Evolutionary conservation across 2,888 invertebrate species (phyloP), one percentile per base, ranked within the genome.

Genomic region (Cheilosia scutellata): DNA sequence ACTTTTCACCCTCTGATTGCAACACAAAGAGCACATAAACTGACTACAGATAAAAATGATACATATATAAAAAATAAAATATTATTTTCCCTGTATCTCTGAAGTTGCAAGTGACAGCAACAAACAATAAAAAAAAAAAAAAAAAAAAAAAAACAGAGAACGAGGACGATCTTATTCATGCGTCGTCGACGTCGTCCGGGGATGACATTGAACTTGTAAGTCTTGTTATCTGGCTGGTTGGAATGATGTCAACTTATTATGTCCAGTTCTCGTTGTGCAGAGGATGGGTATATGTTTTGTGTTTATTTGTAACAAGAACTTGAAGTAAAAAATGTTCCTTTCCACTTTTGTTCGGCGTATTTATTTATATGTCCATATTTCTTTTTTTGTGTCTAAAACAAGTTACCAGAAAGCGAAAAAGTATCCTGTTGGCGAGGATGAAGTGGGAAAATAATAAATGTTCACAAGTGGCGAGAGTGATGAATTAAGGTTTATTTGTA

Each of bases 221-320:
- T 83, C 82, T 78, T 78, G 78, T 83, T 83, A 83, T 83, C 83
- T 83, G 62, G 63, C 44, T 68, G 66, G 77, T 55, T 78, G 72
- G 68, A 83, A 83, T 83, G 78, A 83, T 83, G 83, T 83, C 83
- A 83, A 78, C 83, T 83, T 83, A 83, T 78, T 77, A 83, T 66
- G 72, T 78, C 66, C 82, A 71, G 57, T 63, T 63, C 40, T 20
- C 31, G 55, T 49, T 44, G 62, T 53, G 57, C 25, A 63, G 66
- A 68, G 66, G 72, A 78, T 71, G 63, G 60, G 68, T 68, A 20
- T 63, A 58, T 66, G 57, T 62, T 42, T 55, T 77, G 47, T 77
- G 27, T 76, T 76, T 72, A 57, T 49, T 72, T 29, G 66, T 5
- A 77, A 58, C 63, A 58, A 72, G 40, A 72, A 78, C 29, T 82